Evolutionary conservation across 2,113 vertebrate species (phyloP), one percentile per base, ranked within the genome.

Genomic region (Amia ocellicauda): DNA sequence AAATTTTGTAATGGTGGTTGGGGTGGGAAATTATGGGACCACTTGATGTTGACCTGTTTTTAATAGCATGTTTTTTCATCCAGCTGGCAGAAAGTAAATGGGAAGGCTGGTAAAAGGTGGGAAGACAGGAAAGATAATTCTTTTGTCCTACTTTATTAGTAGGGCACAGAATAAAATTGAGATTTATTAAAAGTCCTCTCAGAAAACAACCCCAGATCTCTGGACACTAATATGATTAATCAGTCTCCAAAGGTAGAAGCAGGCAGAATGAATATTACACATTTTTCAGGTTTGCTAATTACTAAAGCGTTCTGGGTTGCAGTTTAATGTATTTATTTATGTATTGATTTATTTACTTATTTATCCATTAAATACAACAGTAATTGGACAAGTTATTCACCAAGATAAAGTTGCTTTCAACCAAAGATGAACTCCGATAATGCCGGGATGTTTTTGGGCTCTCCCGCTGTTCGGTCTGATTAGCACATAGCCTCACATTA

Each of bases 211-310:
- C 64, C 71, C 75, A n/a, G 63, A 72, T 75, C 74, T 80, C 79
- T 78, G 67, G 1, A 70, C 73, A 70, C 74, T 77, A 81, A 83
- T 75, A 71, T 73, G 79, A 81, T 85, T 85, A 81, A 86, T 82
- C 80, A 79, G 80, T 85, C 79, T 71, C 54, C 62, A 79, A 78
- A 79, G 80, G 75, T 76, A 69, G 79, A 84, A 67, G 74, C 77
- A 68, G 72, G 77, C 79, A 68, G 75, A 73, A 66, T 73, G 78
- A 72, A 76, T 52, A 62, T 77, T 74, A 79, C 72, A 81, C 78
- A 73, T 81, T 79, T 84, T 80, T 77, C 74, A 80, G 69, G 78
- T 79, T 80, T 77, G 75, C 72, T 83, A 85, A 83, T 85, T 84
- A 80, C 73, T 75, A 67, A 68, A 80, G 79, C 73, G 78, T 60